These are phyloP conservation scores for Chrysina gloriosa DNA, from an alignment of 2,888 invertebrate genomes.

Conservation along the genomic window DNA sequence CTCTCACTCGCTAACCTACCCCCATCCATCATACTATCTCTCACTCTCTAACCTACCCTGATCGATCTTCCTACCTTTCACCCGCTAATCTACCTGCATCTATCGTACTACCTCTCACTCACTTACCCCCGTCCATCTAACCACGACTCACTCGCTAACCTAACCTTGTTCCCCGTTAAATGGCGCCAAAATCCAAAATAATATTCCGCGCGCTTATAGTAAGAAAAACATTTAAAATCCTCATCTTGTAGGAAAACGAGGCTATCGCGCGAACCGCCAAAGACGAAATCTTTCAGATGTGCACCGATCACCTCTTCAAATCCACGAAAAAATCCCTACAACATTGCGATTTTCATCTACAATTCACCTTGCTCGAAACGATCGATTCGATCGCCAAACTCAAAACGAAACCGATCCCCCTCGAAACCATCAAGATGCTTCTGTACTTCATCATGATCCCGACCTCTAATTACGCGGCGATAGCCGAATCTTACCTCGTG, in stretches of 20 bases:
- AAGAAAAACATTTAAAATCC: constrained; percentile 22
- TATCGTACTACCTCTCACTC: too few relatives aligned
- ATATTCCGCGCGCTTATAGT: too few relatives aligned
- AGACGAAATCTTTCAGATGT: constrained; percentile 63
- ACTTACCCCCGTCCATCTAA: too few relatives aligned
- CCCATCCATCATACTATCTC: too few relatives aligned
- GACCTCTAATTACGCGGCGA: constrained; percentile 69
- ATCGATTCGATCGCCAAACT: constrained; percentile 68
- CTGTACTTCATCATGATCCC: constrained; percentile 74
- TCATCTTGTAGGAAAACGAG: constrained; percentile 53
- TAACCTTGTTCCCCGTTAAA: too few relatives aligned
- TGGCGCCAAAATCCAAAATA: too few relatives aligned
- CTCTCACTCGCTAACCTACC: too few relatives aligned
- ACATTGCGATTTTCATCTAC: constrained; percentile 67
- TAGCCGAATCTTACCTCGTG: constrained; percentile 70
- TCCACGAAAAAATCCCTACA: constrained; percentile 67
- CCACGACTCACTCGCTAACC: too few relatives aligned
- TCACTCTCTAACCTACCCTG: too few relatives aligned
- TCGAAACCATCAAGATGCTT: constrained; percentile 68
- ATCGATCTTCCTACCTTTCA: too few relatives aligned
- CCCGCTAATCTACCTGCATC: too few relatives aligned
- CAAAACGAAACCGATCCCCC: constrained; percentile 62
- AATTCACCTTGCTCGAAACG: constrained; percentile 68
- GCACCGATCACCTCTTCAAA: constrained; percentile 66
- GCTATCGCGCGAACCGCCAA: constrained; percentile 59